Percentiles rank a stretch among this genome's conserved stretches.
Evolutionary conservation across 2,113 vertebrate species (phyloP).

Genomic region (Pampusana beccarii): DNA sequence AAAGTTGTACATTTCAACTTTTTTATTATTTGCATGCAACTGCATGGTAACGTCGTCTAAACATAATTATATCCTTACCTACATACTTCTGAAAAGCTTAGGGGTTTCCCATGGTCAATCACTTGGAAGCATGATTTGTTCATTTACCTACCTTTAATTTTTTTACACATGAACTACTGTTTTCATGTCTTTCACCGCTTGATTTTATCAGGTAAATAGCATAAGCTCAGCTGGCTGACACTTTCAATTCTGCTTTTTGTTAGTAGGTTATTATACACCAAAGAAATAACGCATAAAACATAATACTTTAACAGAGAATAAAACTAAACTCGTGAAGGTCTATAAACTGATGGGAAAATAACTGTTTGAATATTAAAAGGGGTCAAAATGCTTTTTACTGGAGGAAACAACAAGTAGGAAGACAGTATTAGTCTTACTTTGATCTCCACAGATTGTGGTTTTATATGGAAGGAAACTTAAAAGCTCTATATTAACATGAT

Average conservation of each 20-base stretch:
- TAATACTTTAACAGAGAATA: not conserved
- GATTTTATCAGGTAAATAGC: conserved; percentile 50
- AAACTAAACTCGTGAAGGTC: not conserved
- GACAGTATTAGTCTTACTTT: not conserved
- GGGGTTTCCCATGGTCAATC: not conserved
- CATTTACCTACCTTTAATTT: not conserved
- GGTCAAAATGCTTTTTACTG: not conserved
- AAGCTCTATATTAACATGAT: not conserved
- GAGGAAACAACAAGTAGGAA: not conserved
- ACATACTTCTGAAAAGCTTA: not conserved
- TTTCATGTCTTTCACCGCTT: conserved; percentile 1
- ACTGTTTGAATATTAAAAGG: not conserved
- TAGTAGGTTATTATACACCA: not conserved
- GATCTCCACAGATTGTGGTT: not conserved
- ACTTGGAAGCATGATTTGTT: conserved; percentile 53
- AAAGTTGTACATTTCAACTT: conserved; percentile 8
- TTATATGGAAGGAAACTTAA: not conserved
- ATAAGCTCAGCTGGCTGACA: not conserved
- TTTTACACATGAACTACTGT: conserved; percentile 17
- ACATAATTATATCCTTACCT: conserved; percentile 23
- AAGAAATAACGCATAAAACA: not conserved
- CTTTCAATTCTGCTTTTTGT: conserved; percentile 25
- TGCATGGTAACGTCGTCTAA: conserved; percentile 13
- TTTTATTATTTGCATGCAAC: conserved; percentile 23
- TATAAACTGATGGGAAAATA: conserved; percentile 5